Evolutionary conservation across 2,888 invertebrate genomes (phyloP).

Genomic region (Luffia ferchaultella): DNA sequence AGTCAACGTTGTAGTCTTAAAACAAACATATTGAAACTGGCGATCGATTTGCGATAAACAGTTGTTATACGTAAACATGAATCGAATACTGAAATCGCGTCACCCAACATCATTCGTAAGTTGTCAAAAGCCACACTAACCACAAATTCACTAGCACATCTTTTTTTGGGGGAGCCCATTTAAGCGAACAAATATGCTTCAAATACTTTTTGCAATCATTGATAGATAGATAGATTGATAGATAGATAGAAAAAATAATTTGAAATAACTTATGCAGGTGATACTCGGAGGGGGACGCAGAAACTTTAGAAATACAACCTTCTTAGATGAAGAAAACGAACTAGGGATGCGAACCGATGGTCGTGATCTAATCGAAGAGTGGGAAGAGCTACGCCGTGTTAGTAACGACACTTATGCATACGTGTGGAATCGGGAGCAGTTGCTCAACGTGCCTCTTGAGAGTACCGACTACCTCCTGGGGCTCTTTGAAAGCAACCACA

Average conservation of each 20-base stretch:
- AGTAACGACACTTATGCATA: constrained; percentile 28
- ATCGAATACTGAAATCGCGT: background rate
- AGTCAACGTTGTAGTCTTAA: no score
- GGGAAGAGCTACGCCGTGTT: constrained; percentile 36
- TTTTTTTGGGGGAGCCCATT: no score
- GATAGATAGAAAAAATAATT: background rate
- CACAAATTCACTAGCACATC: background rate
- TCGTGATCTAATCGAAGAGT: constrained; percentile 62
- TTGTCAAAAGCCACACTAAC: background rate
- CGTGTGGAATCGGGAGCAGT: constrained; percentile 53
- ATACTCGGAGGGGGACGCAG: constrained; percentile 71
- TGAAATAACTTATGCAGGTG: constrained; percentile 28
- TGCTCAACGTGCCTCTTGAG: constrained; percentile 32
- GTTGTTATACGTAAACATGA: background rate
- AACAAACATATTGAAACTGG: no score
- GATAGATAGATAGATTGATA: background rate
- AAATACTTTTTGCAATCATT: background rate
- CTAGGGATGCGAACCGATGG: constrained; percentile 58
- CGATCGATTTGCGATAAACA: background rate
- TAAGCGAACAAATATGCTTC: background rate
- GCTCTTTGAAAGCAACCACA: constrained; percentile 60
- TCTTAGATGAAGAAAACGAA: constrained; percentile 30
- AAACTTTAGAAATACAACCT: constrained; percentile 45
- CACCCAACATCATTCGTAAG: background rate
- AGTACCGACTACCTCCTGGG: constrained; percentile 67